Base-by-base conservation (phyloP, 2,113 vertebrate genomes). In the Corythornis cristatus region DNA sequence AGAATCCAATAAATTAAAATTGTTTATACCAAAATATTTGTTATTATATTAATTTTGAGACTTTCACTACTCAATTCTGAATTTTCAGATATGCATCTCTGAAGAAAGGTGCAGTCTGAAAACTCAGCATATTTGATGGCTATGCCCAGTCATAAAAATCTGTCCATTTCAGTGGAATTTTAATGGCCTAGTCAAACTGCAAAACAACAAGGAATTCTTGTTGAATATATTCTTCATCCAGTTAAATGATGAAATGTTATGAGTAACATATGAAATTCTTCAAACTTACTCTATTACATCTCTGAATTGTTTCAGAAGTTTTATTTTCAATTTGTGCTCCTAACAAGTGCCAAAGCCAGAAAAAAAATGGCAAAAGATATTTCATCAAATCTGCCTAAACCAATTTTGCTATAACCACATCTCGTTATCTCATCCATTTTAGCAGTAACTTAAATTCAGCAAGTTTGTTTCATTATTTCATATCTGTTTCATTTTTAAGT, bases 31-130 rank as follows among this genome's bases (percentile, higher is more conserved):
- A 74, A 74, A 61, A 42, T 64, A 11, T 66, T 13, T 80, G 15
- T 20, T 40, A 50, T 18, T 82, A 23, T 42, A 82, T n/a, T 73
- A 29, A 56, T 65, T 75, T 33, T 46, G 43, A 82, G 6, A 73
- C 76, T 77, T 85, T 37, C 84, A 11, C n/a, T 37, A 72, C 12
- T 84, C 25, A 40, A 82, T 58, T 89, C 26, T 79, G 83, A 23
- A 37, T 57, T 93, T 72, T 84, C 89, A 94, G 87, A 88, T 92
- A 96, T 90, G 93, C 81, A 94, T 43, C 74, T 77, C 42, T 75
- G 22, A 84, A 67, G 35, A 48, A 81, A 80, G 74, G 48, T 50
- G 33, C 7, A 28, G 14, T n/a, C 45, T 76, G 83, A 83, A 58
- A 93, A 84, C 19, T 54, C 51, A 46, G 45, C 15, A 56, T 21